phyloP scores from a whole-genome alignment of 1,140 invertebrate genomes.

The Aleiodes sp. region DNA sequence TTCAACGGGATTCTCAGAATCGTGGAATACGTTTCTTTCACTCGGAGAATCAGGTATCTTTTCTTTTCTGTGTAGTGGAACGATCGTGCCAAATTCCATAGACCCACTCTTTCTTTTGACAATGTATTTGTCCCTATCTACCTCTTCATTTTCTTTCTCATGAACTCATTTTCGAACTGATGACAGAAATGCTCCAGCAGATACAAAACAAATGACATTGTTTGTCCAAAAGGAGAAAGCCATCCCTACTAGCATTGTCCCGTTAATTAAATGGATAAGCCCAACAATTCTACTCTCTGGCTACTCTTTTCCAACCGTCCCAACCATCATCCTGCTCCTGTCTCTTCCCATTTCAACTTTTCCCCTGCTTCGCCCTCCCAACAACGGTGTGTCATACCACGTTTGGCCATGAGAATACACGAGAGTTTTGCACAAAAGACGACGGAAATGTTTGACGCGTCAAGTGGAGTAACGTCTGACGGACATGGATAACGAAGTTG shows the following conservation, averaged over 20 bases:
- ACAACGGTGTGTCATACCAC: background rate
- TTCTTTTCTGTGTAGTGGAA: no score
- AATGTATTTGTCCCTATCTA: no score
- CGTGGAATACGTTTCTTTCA: no score
- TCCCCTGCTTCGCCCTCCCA: background rate
- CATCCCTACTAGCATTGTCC: conserved; percentile 56
- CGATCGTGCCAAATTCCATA: no score
- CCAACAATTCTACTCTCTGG: conserved; percentile 30
- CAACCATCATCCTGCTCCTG: conserved; percentile 1
- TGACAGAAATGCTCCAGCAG: background rate
- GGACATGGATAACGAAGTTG: conserved; percentile 49
- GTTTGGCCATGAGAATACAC: background rate
- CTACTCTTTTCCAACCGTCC: background rate
- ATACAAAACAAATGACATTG: background rate
- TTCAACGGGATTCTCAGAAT: no score
- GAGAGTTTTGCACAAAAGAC: conserved; percentile 41
- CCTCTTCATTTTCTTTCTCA: no score
- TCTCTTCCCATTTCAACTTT: no score
- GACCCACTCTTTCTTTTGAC: no score
- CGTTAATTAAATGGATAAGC: conserved; percentile 66
- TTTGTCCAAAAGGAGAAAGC: conserved; percentile 22
- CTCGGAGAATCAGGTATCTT: no score
- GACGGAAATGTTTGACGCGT: conserved; percentile 55
- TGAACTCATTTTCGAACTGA: background rate
- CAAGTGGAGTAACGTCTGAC: conserved; percentile 46